Evolutionary conservation across 2,113 vertebrate species (phyloP).

Genomic region (Brienomyrus longianalis): DNA sequence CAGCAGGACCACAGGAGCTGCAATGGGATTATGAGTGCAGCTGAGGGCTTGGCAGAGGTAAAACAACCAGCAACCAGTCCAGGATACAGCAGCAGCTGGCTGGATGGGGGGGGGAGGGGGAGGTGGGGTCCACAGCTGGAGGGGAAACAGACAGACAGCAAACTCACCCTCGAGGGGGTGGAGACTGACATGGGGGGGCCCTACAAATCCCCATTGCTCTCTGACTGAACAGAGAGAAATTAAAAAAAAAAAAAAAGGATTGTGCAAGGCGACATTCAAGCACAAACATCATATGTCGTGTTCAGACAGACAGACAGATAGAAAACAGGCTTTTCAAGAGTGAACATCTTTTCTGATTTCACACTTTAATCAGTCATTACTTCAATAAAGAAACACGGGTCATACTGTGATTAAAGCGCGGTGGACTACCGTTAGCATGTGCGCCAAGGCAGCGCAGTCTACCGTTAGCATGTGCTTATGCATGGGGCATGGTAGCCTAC

Average conservation of each 20-base stretch:
- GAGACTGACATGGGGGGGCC: not conserved
- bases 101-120: not conserved
- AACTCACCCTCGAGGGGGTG: not conserved
- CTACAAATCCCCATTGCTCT: not conserved
- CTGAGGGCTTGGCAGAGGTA: constrained; percentile 30
- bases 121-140: not conserved
- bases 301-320: not conserved
- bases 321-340: not conserved
- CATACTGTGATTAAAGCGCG: not conserved
- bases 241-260: too few species aligned
- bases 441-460: not conserved
- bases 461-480: not conserved
- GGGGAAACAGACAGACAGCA: not conserved
- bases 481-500: not conserved
- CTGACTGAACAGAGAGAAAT: not conserved
- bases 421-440: not conserved
- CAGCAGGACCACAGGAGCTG: not conserved
- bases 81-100: constrained; percentile 11
- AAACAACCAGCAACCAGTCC: constrained; percentile 35
- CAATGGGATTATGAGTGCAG: not conserved
- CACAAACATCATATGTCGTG: not conserved
- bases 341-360: not conserved
- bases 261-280: not conserved
- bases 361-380: not conserved
- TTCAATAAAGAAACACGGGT: not conserved